A percentile compares a stretch with the other conserved stretches of the same genome.
Conservation (phyloP, 2,797 vertebrate species). For the Urosaurus nigricauda region DNA sequence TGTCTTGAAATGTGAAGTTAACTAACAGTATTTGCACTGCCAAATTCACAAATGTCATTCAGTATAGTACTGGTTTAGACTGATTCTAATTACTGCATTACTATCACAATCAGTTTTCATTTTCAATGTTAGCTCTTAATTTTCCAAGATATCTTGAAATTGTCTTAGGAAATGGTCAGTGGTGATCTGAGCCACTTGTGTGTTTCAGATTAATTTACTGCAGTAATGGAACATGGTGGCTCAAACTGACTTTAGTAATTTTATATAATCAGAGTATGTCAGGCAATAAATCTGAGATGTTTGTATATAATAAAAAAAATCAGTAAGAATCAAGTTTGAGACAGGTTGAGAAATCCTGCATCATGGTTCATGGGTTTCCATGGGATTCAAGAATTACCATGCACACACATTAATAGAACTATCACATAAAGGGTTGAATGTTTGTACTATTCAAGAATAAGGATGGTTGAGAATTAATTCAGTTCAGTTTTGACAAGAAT, state of each 20-base stretch:
- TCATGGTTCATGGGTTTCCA: neutral
- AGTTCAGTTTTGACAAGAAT: neutral
- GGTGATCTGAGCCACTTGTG: neutral
- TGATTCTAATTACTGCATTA: neutral
- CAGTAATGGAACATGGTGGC: neutral
- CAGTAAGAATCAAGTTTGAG: neutral
- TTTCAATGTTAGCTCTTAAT: neutral
- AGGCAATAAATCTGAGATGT: neutral
- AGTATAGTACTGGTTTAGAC: neutral
- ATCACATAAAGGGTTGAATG: neutral
- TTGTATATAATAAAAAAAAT: neutral
- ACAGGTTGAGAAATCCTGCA: neutral
- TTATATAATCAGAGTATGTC: neutral
- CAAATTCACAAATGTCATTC: conserved; percentile 42
- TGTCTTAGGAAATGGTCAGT: neutral
- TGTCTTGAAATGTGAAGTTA: conserved; percentile 64
- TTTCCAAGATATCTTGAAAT: neutral
- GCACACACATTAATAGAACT: neutral
- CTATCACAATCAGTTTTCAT: neutral
- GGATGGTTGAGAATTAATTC: neutral
- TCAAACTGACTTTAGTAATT: neutral
- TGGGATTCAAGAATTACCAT: neutral
- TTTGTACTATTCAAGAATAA: neutral
- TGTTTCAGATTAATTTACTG: neutral
- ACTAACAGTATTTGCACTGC: conserved; percentile 29